Evolutionary conservation across 2,888 invertebrate genomes (phyloP).

Genomic region (Neelides folsomi): DNA sequence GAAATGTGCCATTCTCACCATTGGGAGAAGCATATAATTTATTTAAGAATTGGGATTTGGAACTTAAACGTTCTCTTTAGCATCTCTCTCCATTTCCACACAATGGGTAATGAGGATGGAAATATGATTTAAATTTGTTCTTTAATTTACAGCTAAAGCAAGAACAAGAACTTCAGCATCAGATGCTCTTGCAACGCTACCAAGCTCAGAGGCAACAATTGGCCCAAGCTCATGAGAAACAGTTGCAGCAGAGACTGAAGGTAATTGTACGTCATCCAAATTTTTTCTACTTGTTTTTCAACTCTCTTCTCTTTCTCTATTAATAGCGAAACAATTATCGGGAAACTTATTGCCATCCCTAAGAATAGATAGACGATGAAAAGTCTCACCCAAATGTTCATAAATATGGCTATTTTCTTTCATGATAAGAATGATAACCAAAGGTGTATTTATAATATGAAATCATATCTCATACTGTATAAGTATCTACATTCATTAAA

Average conservation of each 20-base stretch:
- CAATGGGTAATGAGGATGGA: not conserved
- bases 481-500: too few species aligned
- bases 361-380: too few species aligned
- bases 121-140: not conserved
- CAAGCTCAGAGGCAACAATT: conserved; percentile 82
- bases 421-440: too few species aligned
- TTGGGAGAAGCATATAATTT: not conserved
- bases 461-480: too few species aligned
- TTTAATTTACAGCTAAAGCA: conserved; percentile 65
- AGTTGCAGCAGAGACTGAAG: conserved; percentile 76
- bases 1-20: too few species aligned
- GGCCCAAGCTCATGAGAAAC: conserved; percentile 78
- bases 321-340: too few species aligned
- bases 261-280: conserved; percentile 40
- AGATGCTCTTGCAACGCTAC: conserved; percentile 77
- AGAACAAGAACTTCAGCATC: conserved; percentile 83
- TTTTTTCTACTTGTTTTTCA: conserved; percentile 2
- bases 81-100: not conserved
- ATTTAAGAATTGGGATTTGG: not conserved
- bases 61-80: not conserved
- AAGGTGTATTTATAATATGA: too few species aligned
- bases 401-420: too few species aligned
- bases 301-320: not conserved
- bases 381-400: too few species aligned
- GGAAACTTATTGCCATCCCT: too few species aligned